Evolutionary conservation across 2,113 vertebrate species (phyloP), one percentile per base, ranked within the genome.

Genomic region (Herpailurus yagouaroundi): DNA sequence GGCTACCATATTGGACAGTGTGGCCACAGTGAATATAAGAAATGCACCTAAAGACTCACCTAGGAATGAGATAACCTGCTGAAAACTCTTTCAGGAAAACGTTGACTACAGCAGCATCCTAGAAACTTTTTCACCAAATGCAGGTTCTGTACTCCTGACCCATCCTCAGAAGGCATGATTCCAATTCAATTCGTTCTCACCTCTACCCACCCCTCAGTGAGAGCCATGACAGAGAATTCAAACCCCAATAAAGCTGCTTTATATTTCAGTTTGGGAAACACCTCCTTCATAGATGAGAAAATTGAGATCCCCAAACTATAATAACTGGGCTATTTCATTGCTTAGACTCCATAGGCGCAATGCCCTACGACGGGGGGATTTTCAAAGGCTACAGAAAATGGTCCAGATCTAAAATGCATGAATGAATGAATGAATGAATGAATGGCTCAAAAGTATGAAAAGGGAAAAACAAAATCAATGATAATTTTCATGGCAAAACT

Each of bases 371-470:
- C 91, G 36, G 41, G 38, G 16, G 15, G 14, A 14, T 91, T 64
- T 64, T 89, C n/a, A 89, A 48, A 91, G n/a, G 14, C 55, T 52
- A 76, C 12, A 85, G 63, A 95, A 95, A 91, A 80, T 68, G 18
- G 73, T 84, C 18, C 50, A 86, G 36, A 74, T 60, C 36, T 71
- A 41, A 79, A 93, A 91, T 76, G 25, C 29, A 11, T 10, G 29
- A 8, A 33, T 33, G 41, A 50, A 77, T 57, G 41, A 41, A 41
- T 41, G 33, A 18, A 77, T 57, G 15, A 68, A 63, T 29, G 69
- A 38, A 52, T 89, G 33, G 11, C 18, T 66, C 31, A 84, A 82
- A 93, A 36, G 41, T 52, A 69, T 52, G 5, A 74, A 94, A 81
- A n/a, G 18, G 6, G 2, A 31, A 73, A 94, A 38, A 29, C 9